A percentile compares a stretch with the other conserved stretches of the same genome.
Conservation (phyloP, 2,888 invertebrate genomes). For the Mallateleia sp. region DNA sequence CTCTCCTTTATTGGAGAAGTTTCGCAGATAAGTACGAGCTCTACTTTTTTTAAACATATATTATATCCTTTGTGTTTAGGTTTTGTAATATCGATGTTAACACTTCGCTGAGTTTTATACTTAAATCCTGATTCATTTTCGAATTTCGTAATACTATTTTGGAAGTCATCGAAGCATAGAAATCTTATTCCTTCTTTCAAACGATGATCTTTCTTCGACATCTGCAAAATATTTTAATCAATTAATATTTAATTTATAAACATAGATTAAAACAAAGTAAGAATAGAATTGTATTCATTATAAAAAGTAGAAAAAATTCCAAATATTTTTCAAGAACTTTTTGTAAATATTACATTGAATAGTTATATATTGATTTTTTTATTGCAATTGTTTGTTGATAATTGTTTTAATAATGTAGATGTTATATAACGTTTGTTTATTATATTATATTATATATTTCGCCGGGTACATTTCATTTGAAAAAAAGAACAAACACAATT, state of each 20-base stretch:
- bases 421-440: neutral
- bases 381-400: neutral
- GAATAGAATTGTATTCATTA: neutral
- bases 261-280: slow-evolving; percentile 8
- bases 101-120: neutral
- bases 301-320: slow-evolving; percentile 1
- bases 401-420: neutral
- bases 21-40: too few relatives aligned
- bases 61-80: too few relatives aligned
- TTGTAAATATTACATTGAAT: neutral
- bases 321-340: neutral
- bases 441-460: too few relatives aligned
- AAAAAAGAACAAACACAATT: too few relatives aligned
- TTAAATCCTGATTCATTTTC: neutral
- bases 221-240: neutral
- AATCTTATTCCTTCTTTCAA: neutral
- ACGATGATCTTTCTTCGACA: neutral
- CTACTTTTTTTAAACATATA: too few relatives aligned
- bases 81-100: too few relatives aligned
- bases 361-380: neutral
- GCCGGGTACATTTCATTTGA: too few relatives aligned
- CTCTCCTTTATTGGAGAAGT: too few relatives aligned
- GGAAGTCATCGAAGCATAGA: neutral
- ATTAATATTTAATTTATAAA: slow-evolving; percentile 7
- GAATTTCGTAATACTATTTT: neutral